Conservation (phyloP, 2,113 vertebrate species). For the Stegastes partitus region DNA sequence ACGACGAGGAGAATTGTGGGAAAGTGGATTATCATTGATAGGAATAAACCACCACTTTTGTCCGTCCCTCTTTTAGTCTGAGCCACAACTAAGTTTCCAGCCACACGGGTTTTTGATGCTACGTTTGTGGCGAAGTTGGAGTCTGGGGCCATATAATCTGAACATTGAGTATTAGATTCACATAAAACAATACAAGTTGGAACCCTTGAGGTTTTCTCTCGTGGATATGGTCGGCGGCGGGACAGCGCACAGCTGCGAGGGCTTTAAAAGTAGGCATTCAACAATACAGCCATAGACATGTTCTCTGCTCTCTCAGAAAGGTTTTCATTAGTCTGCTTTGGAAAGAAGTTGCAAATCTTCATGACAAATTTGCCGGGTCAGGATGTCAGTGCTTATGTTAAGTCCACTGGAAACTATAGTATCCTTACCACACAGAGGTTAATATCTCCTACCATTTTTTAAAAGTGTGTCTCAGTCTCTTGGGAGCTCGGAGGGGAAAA, state of each 20-base stretch:
- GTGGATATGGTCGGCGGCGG: constrained; percentile 65
- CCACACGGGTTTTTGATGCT: constrained; percentile 54
- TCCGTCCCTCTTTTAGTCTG: constrained; percentile 37
- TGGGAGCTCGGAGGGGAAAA: constrained; percentile 55
- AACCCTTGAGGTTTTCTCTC: constrained; percentile 64
- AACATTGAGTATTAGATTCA: constrained; percentile 75
- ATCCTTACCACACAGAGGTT: constrained; percentile 39
- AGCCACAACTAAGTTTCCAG: constrained; percentile 69
- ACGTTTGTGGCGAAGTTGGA: constrained; percentile 60
- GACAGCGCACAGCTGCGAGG: constrained; percentile 75
- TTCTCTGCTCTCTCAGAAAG: constrained; percentile 61
- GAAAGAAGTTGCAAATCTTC: constrained; percentile 75
- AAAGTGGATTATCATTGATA: constrained; percentile 66
- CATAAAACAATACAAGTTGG: constrained; percentile 76
- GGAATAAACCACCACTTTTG: constrained; percentile 62
- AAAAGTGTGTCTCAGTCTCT: constrained; percentile 47
- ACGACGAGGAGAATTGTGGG: constrained; percentile 49
- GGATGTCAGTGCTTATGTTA: constrained; percentile 64
- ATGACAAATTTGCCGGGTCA: constrained; percentile 77
- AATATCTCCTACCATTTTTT: constrained; percentile 49
- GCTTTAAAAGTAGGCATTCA: constrained; percentile 73
- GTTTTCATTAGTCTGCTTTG: constrained; percentile 75
- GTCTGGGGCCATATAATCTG: constrained; percentile 66
- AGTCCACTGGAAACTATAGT: constrained; percentile 55
- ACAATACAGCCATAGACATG: constrained; percentile 69